phyloP scores from a whole-genome alignment of 2,888 invertebrate species.

The Drosophila picticornis region DNA sequence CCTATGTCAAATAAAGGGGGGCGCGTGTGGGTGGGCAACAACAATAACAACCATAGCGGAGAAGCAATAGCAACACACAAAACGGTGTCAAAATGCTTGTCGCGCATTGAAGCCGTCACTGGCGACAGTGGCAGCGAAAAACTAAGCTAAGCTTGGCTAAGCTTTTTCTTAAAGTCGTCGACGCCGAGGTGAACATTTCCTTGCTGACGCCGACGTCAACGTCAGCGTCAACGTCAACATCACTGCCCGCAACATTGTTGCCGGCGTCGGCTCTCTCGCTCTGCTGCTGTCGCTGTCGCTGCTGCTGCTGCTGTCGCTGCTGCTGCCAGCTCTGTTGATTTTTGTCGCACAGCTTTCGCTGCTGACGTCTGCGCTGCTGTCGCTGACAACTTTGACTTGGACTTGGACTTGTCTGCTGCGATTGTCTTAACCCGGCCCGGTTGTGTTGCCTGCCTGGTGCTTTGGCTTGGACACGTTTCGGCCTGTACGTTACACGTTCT shows the following conservation, averaged over 20 bases:
- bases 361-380: conserved; percentile 27
- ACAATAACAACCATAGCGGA: background rate
- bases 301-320: conserved; percentile 1
- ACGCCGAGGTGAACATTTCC: conserved; percentile 46
- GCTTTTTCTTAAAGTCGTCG: conserved; percentile 47
- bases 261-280: conserved; percentile 38
- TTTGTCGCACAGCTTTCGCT: conserved; percentile 55
- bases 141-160: conserved; percentile 67
- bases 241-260: conserved; percentile 54
- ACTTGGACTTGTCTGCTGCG: conserved; percentile 60
- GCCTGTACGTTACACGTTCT: conserved; percentile 52
- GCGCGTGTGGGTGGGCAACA: conserved; percentile 34
- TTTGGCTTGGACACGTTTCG: conserved; percentile 73
- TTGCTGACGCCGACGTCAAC: conserved; percentile 21
- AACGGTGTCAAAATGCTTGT: conserved; percentile 79
- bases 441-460: conserved; percentile 66
- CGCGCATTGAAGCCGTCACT: conserved; percentile 60
- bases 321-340: conserved; percentile 29
- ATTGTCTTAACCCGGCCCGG: conserved; percentile 65
- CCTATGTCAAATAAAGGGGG: background rate
- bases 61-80: background rate
- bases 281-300: conserved; percentile 15
- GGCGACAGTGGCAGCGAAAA: conserved; percentile 46
- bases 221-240: conserved; percentile 19
- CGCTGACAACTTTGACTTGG: conserved; percentile 52